Evolutionary conservation across 2,797 vertebrate genomes (phyloP), one percentile per base, ranked within the genome.

Genomic region (Onychomys arenicola): DNA sequence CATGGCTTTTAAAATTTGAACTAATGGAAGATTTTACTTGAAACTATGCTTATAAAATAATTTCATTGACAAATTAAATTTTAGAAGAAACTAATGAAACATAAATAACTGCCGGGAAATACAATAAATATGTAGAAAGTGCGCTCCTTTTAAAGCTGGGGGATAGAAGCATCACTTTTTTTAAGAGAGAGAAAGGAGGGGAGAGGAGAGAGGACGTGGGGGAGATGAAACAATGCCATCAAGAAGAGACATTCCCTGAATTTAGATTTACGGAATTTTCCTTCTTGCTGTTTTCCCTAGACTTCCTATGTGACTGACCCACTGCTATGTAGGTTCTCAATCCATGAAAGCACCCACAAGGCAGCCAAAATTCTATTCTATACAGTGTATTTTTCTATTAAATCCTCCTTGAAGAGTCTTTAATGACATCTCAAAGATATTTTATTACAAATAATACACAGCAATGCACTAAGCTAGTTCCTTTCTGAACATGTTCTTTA

Each of bases 261-360:
- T 71, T 87, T 89, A 82, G 10, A 94, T 98, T 93, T 97, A 61
- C 97, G 46, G 52, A 96, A 77, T 91, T 89, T 61, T 67, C 27
- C 52, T 0, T 23, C 9, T 90, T 80, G 46, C 11, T n/a, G 52
- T 6, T 32, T 12, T 71, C 91, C 78, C 84, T 93, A 96, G 97
- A 96, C 13, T 95, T 57, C 65, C 27, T 19, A 52, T 90, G 34
- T 71, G 23, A 10, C 69, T 34, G n/a, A 46, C 78, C 61, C 77
- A 86, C 46, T 59, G 49, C 17, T 59, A 96, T 37, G 12, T 77
- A 96, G 32, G 27, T 67, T n/a, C 77, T 95, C 78, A 88, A 90
- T 93, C 40, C 75, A 61, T 69, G 91, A 96, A 94, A 97, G 67
- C 43, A 76, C 2, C 37, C 25, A 19, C 17, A 40, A 96, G 40